Evolutionary conservation across 2,888 invertebrate genomes (phyloP).

Genomic region (Zele albiditarsus): DNA sequence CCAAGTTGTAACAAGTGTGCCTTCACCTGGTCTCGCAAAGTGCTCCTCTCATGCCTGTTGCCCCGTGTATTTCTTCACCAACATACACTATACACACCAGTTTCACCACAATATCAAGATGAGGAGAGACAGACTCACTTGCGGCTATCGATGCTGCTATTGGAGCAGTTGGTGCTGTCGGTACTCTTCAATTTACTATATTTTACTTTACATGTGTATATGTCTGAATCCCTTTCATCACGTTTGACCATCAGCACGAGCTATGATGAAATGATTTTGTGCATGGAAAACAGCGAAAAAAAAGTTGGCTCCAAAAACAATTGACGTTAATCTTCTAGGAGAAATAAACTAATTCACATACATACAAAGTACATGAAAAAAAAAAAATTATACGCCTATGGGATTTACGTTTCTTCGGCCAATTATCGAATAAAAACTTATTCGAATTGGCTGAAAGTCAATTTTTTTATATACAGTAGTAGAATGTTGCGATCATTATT

Average conservation of each 20-base stretch:
- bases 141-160: slow-evolving; percentile 21
- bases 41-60: slow-evolving; percentile 26
- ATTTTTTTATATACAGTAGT: background rate
- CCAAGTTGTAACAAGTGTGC: slow-evolving; percentile 53
- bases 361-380: background rate
- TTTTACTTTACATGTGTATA: background rate
- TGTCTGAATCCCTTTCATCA: background rate
- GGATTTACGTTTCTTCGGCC: slow-evolving; percentile 18
- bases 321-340: background rate
- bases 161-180: background rate
- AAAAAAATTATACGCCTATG: background rate
- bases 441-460: background rate
- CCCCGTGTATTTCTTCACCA: background rate
- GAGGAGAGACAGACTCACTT: slow-evolving; percentile 28
- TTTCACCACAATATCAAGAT: slow-evolving; percentile 11
- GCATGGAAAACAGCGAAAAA: background rate
- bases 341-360: background rate
- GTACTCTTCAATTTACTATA: background rate
- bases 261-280: background rate
- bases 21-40: slow-evolving; percentile 51
- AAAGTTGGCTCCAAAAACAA: background rate
- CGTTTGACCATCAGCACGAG: background rate
- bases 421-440: slow-evolving; percentile 16
- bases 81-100: slow-evolving; percentile 33
- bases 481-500: slow-evolving; percentile 9